A percentile compares a stretch with the other conserved stretches of the same genome.
Evolutionary conservation across 2,888 invertebrate genomes (phyloP).

Genomic region (Tetragnatha montana): DNA sequence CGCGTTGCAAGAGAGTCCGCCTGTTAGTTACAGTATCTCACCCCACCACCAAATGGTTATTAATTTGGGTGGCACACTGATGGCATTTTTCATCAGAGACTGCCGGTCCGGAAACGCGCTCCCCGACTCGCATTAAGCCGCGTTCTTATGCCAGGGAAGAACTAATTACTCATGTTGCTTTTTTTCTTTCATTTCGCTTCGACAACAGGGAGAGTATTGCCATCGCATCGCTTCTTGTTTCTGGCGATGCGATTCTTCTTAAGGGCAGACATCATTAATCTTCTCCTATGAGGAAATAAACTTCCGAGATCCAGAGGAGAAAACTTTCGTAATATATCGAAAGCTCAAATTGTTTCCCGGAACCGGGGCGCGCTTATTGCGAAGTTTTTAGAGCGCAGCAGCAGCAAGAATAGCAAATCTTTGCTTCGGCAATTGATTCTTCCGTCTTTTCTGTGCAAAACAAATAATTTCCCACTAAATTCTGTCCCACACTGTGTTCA

Average conservation of each 20-base stretch:
- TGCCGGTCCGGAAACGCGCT: constrained; percentile 51
- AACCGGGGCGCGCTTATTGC: constrained; percentile 58
- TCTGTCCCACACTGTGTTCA: constrained; percentile 38
- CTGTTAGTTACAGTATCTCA: too few relatives aligned
- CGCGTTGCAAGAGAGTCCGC: too few relatives aligned
- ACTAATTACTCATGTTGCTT: constrained; percentile 71
- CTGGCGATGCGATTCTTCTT: constrained; percentile 61
- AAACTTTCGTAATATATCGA: constrained; percentile 70
- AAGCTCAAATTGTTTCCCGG: constrained; percentile 64
- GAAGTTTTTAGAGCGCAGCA: constrained; percentile 59
- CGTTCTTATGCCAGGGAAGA: constrained; percentile 69
- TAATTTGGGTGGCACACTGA: too few relatives aligned
- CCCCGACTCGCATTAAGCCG: constrained; percentile 62
- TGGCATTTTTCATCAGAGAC: too few relatives aligned
- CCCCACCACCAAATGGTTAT: too few relatives aligned
- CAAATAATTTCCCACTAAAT: constrained; percentile 67
- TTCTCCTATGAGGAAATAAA: constrained; percentile 69
- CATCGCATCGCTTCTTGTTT: constrained; percentile 50
- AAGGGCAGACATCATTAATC: constrained; percentile 68
- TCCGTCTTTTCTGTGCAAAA: constrained; percentile 59
- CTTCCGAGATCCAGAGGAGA: constrained; percentile 69
- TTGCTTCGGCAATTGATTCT: constrained; percentile 66
- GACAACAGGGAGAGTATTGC: constrained; percentile 63
- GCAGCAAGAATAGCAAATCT: constrained; percentile 62
- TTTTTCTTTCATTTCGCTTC: constrained; percentile 70